A percentile compares a stretch with the other conserved stretches of the same genome.
These are phyloP conservation scores for Sylvilagus bachmani DNA, from an alignment of 2,113 vertebrate genomes.

Conservation along the genomic window DNA sequence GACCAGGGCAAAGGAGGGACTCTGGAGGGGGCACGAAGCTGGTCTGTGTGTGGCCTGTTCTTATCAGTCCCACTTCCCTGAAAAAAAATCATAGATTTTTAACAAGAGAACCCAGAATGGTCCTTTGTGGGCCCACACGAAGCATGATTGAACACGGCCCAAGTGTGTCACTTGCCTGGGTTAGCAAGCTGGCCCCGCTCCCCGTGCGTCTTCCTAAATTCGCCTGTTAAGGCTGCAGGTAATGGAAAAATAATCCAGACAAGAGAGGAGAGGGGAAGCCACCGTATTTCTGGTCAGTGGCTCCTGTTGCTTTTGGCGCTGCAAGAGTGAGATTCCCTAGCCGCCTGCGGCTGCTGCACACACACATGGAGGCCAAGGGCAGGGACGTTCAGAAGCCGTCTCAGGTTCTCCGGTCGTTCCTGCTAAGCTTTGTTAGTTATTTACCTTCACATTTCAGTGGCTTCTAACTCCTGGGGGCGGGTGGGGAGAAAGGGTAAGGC, in stretches of 20 bases:
- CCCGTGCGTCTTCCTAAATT: rapidly evolving
- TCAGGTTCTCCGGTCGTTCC: neutral
- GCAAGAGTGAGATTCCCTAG: neutral
- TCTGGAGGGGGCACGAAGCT: too few relatives aligned
- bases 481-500: neutral
- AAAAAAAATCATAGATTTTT: neutral
- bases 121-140: neutral
- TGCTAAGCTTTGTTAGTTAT: slow-evolving; percentile 2
- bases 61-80: neutral
- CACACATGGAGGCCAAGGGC: neutral
- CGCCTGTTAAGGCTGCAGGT: neutral
- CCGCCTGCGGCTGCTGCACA: neutral
- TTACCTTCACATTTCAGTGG: slow-evolving; percentile 32
- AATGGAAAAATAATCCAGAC: neutral
- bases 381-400: neutral
- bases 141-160: neutral
- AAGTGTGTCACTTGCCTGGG: neutral
- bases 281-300: neutral
- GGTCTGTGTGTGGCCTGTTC: neutral
- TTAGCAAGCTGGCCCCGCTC: neutral
- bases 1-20: neutral
- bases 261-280: neutral
- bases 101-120: neutral
- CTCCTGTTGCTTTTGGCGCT: slow-evolving; percentile 35
- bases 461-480: slow-evolving; percentile 28